These are phyloP conservation scores for Chroicocephalus ridibundus DNA, from an alignment of 2,113 vertebrate genomes.

Conservation along the genomic window DNA sequence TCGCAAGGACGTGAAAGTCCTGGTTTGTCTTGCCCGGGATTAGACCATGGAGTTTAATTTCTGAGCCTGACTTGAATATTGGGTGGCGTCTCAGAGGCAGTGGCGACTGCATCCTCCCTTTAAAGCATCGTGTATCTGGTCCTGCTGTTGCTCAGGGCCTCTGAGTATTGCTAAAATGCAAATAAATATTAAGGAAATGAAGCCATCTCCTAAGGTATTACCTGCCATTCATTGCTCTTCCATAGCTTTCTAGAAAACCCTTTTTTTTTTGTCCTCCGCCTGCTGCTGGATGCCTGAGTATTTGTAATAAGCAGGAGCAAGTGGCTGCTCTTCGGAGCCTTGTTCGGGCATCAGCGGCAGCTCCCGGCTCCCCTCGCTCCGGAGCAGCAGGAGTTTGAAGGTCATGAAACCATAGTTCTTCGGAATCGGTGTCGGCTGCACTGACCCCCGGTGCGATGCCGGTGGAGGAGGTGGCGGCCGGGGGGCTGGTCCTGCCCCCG, in stretches of 20 bases:
- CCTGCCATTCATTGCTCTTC: background rate
- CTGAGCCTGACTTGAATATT: background rate
- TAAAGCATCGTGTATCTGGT: background rate
- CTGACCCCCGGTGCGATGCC: rapidly evolving
- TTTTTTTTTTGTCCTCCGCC: background rate
- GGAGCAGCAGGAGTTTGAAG: background rate
- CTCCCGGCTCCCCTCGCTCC: background rate
- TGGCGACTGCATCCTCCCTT: background rate
- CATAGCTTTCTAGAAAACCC: background rate
- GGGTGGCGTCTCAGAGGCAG: background rate
- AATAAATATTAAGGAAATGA: background rate
- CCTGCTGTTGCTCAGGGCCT: background rate
- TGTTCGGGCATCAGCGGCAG: background rate
- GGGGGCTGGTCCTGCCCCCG: background rate
- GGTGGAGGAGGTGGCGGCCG: rapidly evolving
- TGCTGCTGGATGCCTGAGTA: background rate
- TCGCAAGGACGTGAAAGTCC: background rate
- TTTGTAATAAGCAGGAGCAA: background rate
- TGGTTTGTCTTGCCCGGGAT: background rate
- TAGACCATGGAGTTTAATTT: background rate
- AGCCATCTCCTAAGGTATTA: background rate
- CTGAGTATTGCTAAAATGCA: background rate
- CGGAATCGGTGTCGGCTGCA: rapidly evolving
- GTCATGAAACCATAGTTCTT: background rate
- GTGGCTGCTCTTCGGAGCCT: background rate